Base-by-base conservation (phyloP, 1,140 invertebrate species). In the Anastrepha ludens region DNA sequence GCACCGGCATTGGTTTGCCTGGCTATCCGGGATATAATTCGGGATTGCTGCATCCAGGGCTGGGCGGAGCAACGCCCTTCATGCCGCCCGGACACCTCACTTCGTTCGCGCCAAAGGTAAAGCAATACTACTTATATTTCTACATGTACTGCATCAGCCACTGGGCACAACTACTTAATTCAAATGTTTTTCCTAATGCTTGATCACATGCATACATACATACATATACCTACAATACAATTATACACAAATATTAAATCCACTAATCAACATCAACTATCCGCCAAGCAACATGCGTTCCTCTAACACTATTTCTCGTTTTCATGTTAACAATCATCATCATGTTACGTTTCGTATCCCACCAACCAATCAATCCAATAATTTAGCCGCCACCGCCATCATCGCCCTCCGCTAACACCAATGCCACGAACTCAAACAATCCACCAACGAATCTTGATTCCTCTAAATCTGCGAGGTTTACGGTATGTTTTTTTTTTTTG, bases 101-200 rank as follows among this genome's bases (percentile, higher is more conserved):
- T 74, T 95, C 97, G 87, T 98, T 98, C 93, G 96, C 98, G 90
- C 98, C 98, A 90, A 98, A 98, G 96, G 98, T 98, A 95, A 94
- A 93, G 89, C n/a, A 50, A 9, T 81, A 81, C 70, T 47, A 29
- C 29, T 29, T 29, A 29, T 74, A 50, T 17, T n/a, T 81, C 55
- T 85, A 55, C 39, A 64, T 15, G 17, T 65, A 58, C 20, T 59
- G 78, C 78, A n/a, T 7, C 7, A 67, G 11, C 17, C 9, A 62
- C 5, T 62, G 60, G 60, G 15, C 60, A 62, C 64, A 13, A 13
- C 17, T 62, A 13, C 17, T 15, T 17, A n/a, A 4, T 62, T 13
- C 15, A 62, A 13, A 62, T 11, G 4, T 62, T 17, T 15, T 15
- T 17, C 5, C 11, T 62, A 50, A 86, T 39, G n/a, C 47, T 58